Conservation (phyloP, 2,888 invertebrate species). For the Catonia carolina region DNA sequence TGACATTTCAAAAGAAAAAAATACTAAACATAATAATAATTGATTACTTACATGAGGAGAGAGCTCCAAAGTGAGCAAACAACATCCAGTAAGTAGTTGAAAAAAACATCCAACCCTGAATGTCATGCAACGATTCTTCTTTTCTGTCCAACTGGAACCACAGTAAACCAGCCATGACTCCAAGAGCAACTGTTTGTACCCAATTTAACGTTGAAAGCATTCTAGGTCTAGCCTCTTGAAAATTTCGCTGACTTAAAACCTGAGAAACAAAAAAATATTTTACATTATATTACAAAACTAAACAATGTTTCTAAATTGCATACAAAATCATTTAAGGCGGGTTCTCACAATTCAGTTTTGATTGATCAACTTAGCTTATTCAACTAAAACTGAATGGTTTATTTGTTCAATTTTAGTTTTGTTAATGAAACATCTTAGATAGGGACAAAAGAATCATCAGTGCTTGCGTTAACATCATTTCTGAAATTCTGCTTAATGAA, state of each 20-base stretch:
- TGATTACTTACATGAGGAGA: conserved; percentile 63
- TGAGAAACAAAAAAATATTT: conserved; percentile 33
- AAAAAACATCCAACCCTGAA: conserved; percentile 80
- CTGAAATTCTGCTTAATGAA: too few species aligned
- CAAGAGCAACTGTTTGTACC: conserved; percentile 66
- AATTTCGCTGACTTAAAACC: conserved; percentile 66
- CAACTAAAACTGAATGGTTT: too few species aligned
- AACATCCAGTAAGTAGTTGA: conserved; percentile 78
- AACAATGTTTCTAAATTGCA: background rate
- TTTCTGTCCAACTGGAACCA: conserved; percentile 72
- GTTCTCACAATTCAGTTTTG: background rate
- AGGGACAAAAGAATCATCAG: too few species aligned
- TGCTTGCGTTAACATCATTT: too few species aligned
- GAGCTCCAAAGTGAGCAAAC: conserved; percentile 68
- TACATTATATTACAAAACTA: background rate
- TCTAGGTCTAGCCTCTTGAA: conserved; percentile 64
- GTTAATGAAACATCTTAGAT: too few species aligned
- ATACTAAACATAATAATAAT: conserved; percentile 6
- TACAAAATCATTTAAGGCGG: background rate
- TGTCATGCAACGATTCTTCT: conserved; percentile 67
- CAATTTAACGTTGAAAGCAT: conserved; percentile 72
- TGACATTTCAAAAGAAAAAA: too few species aligned
- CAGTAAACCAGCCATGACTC: conserved; percentile 63
- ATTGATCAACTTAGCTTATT: too few species aligned
- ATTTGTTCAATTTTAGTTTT: too few species aligned